phyloP scores from a whole-genome alignment of 2,888 invertebrate species.

The Galeopsomyia nigrocyanea region DNA sequence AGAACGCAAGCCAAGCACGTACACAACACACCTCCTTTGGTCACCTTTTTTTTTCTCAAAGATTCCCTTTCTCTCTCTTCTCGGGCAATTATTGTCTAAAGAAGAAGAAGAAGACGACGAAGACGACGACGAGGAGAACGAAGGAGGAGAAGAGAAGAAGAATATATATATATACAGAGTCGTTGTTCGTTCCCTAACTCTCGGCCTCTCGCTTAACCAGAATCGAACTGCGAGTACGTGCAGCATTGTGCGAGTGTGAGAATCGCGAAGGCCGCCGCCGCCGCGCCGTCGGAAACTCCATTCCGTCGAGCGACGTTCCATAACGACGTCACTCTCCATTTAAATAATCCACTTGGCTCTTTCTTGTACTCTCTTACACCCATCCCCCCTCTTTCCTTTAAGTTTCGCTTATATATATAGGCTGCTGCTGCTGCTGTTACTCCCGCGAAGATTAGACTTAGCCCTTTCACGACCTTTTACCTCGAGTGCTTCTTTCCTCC shows the following conservation, averaged over 20 bases:
- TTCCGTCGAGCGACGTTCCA: conserved; percentile 46
- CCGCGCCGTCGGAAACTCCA: conserved; percentile 42
- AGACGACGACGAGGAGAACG: neutral
- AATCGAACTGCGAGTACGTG: neutral
- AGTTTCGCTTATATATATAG: too few relatives aligned
- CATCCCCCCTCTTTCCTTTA: neutral
- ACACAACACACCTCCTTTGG: too few relatives aligned
- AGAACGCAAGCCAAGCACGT: too few relatives aligned
- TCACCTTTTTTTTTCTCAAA: too few relatives aligned
- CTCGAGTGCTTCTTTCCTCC: too few relatives aligned
- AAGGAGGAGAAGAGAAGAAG: neutral
- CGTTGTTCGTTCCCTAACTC: too few relatives aligned
- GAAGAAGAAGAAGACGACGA: conserved; percentile 1
- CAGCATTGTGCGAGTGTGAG: neutral
- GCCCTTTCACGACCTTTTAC: neutral
- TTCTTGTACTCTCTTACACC: conserved; percentile 4
- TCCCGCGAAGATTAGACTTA: conserved; percentile 9
- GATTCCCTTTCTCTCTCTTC: neutral
- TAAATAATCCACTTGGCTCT: conserved; percentile 54
- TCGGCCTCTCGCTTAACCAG: neutral
- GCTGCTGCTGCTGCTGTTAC: too few relatives aligned
- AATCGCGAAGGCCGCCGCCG: conserved; percentile 4
- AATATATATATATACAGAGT: neutral
- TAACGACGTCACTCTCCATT: conserved; percentile 53
- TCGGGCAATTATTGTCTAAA: conserved; percentile 22